Evolutionary conservation across 1,140 invertebrate genomes (phyloP).

Genomic region (Diprion similis): DNA sequence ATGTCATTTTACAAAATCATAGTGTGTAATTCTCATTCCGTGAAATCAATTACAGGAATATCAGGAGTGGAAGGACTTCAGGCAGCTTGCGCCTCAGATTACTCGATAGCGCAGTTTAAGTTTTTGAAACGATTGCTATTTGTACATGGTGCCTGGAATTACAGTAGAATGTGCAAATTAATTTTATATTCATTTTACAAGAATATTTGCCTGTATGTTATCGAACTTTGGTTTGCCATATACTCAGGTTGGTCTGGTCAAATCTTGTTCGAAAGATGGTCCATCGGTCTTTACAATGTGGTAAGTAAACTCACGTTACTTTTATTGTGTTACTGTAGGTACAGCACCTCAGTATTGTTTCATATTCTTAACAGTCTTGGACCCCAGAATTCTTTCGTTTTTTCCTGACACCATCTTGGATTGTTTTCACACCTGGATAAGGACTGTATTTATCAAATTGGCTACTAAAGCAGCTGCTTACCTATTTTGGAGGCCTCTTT

Average conservation of each 20-base stretch:
- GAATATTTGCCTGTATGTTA: conserved; percentile 98
- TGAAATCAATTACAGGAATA: conserved; percentile 64
- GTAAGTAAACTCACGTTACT: conserved; percentile 56
- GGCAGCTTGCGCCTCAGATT: conserved; percentile 98
- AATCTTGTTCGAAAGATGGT: conserved; percentile 98
- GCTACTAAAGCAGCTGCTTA: no score
- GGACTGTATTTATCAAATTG: no score
- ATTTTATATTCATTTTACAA: conserved; percentile 99
- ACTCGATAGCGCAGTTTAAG: conserved; percentile 96
- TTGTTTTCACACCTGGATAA: no score
- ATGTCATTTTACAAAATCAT: background rate
- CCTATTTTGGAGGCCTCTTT: no score
- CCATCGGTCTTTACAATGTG: conserved; percentile 97
- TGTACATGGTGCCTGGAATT: conserved; percentile 99
- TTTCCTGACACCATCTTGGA: no score
- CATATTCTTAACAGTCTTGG: no score
- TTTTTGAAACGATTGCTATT: conserved; percentile 88
- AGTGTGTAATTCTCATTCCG: background rate
- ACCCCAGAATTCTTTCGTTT: no score
- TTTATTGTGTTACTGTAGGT: background rate
- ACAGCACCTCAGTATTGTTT: no score
- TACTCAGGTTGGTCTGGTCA: conserved; percentile 98
- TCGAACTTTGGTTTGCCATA: conserved; percentile 98
- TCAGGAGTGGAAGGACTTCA: conserved; percentile 98
- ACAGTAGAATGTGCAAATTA: conserved; percentile 95